Percentiles rank a stretch among this genome's conserved stretches.
phyloP scores from a whole-genome alignment of 1,140 invertebrate genomes.

The Antheraea mylitta region DNA sequence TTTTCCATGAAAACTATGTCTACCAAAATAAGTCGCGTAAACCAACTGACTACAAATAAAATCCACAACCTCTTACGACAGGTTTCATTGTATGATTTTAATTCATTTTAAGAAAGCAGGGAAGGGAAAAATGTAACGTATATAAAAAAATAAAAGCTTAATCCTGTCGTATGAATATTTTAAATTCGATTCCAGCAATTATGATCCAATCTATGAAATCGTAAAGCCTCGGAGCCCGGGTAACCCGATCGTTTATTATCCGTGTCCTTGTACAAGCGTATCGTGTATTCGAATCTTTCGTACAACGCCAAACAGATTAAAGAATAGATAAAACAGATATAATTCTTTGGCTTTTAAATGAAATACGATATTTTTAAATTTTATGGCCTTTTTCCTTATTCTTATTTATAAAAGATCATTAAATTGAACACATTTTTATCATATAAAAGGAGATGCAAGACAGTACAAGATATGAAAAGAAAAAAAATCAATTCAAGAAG shows the following conservation, averaged over 20 bases:
- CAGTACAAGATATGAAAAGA: too few relatives aligned
- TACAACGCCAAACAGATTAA: not conserved
- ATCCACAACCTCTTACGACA: too few relatives aligned
- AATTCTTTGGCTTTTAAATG: not conserved
- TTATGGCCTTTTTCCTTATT: too few relatives aligned
- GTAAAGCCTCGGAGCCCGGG: not conserved
- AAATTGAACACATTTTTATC: too few relatives aligned
- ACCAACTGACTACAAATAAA: too few relatives aligned
- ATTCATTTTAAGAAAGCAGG: too few relatives aligned
- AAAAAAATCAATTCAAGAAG: too few relatives aligned
- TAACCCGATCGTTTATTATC: constrained; percentile 2
- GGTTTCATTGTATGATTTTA: too few relatives aligned
- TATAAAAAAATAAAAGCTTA: not conserved
- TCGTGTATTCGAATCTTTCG: not conserved
- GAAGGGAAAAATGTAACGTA: not conserved
- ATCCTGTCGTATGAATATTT: not conserved
- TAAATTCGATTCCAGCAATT: not conserved
- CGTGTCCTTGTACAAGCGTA: not conserved
- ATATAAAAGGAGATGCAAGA: too few relatives aligned
- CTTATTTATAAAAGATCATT: too few relatives aligned
- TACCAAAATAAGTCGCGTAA: too few relatives aligned
- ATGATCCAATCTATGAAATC: not conserved
- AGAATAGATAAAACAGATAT: not conserved
- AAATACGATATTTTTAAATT: not conserved
- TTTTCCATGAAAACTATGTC: too few relatives aligned